Percentiles rank a stretch among this genome's conserved stretches.
Evolutionary conservation across 2,113 vertebrate genomes (phyloP).

Genomic region (Callaeas wilsoni): DNA sequence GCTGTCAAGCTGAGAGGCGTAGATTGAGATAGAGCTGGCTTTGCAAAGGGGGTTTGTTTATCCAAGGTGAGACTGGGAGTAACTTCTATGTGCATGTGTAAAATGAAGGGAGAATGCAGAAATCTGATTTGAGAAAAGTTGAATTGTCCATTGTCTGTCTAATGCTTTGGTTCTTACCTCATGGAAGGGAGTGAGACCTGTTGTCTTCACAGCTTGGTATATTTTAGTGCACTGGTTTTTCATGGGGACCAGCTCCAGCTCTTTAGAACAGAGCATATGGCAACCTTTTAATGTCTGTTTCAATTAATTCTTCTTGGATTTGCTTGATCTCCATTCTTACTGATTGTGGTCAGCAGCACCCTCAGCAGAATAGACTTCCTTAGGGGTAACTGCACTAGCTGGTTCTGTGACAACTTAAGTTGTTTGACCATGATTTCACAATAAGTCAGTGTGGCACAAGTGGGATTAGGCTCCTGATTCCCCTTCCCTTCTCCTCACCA

Average conservation of each 20-base stretch:
- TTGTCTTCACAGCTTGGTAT: not conserved
- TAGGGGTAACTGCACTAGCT: not conserved
- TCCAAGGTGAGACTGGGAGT: not conserved
- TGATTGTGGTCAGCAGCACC: not conserved
- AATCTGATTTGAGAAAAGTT: not conserved
- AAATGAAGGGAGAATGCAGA: not conserved
- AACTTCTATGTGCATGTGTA: not conserved
- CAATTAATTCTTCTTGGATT: not conserved
- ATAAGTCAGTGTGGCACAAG: not conserved
- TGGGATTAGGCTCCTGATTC: not conserved
- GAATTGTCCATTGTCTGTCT: not conserved
- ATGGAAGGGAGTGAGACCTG: not conserved
- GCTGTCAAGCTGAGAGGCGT: constrained; percentile 4
- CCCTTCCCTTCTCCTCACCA: not conserved
- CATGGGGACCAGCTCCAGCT: not conserved
- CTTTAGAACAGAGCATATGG: not conserved
- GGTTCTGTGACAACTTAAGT: not conserved
- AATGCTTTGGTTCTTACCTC: not conserved
- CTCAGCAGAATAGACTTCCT: not conserved
- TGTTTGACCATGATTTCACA: not conserved
- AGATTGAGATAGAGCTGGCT: not conserved
- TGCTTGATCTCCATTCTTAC: not conserved
- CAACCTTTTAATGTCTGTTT: not conserved
- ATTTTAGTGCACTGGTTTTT: not conserved
- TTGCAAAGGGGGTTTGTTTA: not conserved